These are phyloP conservation scores for Tetraneura akinire DNA, from an alignment of 1,140 invertebrate genomes.

Conservation along the genomic window DNA sequence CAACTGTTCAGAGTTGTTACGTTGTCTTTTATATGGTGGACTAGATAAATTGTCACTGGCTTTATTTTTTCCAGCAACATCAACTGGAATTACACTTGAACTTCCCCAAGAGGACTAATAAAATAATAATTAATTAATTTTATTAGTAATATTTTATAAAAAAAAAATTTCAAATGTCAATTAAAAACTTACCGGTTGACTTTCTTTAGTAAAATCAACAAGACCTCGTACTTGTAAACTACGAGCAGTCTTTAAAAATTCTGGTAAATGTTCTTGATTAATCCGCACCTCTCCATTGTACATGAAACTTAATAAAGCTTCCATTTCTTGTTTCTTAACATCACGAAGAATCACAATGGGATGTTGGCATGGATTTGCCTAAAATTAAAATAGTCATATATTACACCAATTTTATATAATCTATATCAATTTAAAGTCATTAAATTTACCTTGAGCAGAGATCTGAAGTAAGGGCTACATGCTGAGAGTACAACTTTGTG, in stretches of 20 bases:
- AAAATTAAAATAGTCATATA: slow-evolving; percentile 54
- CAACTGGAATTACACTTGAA: slow-evolving; percentile 44
- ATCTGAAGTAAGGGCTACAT: slow-evolving; percentile 88
- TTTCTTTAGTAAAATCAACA: slow-evolving; percentile 76
- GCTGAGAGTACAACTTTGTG: slow-evolving; percentile 87
- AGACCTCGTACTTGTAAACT: slow-evolving; percentile 86
- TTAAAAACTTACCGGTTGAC: slow-evolving; percentile 53
- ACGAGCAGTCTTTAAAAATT: slow-evolving; percentile 87
- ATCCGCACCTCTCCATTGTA: slow-evolving; percentile 93
- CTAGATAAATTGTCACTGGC: slow-evolving; percentile 35
- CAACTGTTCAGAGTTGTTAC: slow-evolving; percentile 37
- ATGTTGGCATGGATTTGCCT: slow-evolving; percentile 90
- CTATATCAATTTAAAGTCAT: not conserved
- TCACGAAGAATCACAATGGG: slow-evolving; percentile 90
- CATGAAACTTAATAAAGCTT: slow-evolving; percentile 89
- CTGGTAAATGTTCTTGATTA: slow-evolving; percentile 82
- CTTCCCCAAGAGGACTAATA: slow-evolving; percentile 38
- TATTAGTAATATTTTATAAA: slow-evolving; percentile 54
- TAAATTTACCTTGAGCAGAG: slow-evolving; percentile 73
- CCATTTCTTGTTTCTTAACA: slow-evolving; percentile 84
- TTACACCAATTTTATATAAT: not conserved
- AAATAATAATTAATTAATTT: not conserved
- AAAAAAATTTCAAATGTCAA: slow-evolving; percentile 53
- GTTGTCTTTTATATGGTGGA: slow-evolving; percentile 46
- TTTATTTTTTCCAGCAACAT: slow-evolving; percentile 36